Evolutionary conservation across 2,797 vertebrate genomes (phyloP).

Genomic region (Hydrolagus colliei): DNA sequence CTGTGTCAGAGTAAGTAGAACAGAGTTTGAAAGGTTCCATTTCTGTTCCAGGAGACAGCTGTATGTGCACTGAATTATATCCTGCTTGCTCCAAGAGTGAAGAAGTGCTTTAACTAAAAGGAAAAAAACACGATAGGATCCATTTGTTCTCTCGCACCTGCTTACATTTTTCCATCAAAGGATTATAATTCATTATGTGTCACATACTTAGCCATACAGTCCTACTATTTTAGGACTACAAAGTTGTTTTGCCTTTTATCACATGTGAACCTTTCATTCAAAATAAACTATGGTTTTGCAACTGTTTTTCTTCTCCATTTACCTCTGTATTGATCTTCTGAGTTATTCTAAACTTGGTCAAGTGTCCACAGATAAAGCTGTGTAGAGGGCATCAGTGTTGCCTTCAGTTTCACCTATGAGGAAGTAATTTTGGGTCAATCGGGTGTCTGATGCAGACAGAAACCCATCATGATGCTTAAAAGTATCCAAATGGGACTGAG

Average conservation of each 20-base stretch:
- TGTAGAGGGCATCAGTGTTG: background rate
- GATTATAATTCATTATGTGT: background rate
- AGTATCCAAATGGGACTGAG: no score
- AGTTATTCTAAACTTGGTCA: background rate
- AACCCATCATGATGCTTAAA: no score
- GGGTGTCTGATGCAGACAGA: no score
- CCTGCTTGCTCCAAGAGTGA: constrained; percentile 11
- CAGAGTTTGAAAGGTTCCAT: constrained; percentile 5
- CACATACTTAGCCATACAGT: background rate
- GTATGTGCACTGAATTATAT: background rate
- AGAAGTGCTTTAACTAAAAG: background rate
- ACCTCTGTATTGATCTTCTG: background rate
- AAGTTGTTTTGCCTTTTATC: background rate
- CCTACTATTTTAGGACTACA: background rate
- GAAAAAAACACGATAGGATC: no score
- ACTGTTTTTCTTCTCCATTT: background rate
- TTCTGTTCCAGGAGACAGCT: background rate
- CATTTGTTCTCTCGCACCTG: background rate
- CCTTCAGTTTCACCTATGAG: background rate
- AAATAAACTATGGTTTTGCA: background rate
- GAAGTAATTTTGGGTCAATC: background rate
- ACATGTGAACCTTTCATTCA: background rate
- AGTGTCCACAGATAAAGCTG: background rate
- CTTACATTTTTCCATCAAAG: background rate
- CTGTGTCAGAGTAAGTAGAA: background rate